Percentiles rank a stretch among this genome's conserved stretches.
phyloP scores from a whole-genome alignment of 2,113 vertebrate genomes.

The Xyrauchen texanus region DNA sequence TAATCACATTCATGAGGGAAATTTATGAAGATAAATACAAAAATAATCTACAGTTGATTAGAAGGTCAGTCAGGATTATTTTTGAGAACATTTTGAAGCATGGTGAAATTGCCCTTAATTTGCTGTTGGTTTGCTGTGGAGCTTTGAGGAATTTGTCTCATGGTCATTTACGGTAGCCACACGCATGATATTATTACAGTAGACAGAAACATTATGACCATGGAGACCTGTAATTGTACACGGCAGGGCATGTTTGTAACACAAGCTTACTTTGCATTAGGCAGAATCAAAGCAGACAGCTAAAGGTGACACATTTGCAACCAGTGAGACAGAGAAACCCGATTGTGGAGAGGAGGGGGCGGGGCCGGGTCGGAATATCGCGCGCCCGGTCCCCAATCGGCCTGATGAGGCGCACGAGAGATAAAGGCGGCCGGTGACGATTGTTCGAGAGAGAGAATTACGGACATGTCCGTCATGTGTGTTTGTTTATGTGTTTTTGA shows the following conservation, averaged over 20 bases:
- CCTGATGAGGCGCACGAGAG: too few relatives aligned
- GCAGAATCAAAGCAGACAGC: slow-evolving; percentile 42
- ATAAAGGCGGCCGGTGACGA: too few relatives aligned
- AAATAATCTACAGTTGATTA: slow-evolving; percentile 72
- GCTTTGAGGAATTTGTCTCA: neutral
- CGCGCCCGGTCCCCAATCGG: too few relatives aligned
- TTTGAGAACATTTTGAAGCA: slow-evolving; percentile 25
- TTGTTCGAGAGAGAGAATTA: too few relatives aligned
- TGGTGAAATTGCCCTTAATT: slow-evolving; percentile 36
- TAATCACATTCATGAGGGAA: slow-evolving; percentile 71
- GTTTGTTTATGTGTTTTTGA: too few relatives aligned
- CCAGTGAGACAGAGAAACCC: neutral
- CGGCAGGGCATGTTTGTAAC: slow-evolving; percentile 35
- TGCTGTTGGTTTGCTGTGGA: neutral
- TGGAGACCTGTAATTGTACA: slow-evolving; percentile 36
- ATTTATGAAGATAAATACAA: slow-evolving; percentile 72
- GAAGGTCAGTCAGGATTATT: slow-evolving; percentile 72
- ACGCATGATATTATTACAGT: slow-evolving; percentile 41
- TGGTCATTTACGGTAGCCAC: slow-evolving; percentile 23
- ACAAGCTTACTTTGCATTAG: slow-evolving; percentile 28
- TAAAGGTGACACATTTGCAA: slow-evolving; percentile 39
- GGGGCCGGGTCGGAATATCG: too few relatives aligned
- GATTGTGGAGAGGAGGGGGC: too few relatives aligned
- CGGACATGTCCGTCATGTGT: too few relatives aligned
- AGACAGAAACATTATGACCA: slow-evolving; percentile 45